phyloP scores from a whole-genome alignment of 2,113 vertebrate genomes.

The Carassius auratus region DNA sequence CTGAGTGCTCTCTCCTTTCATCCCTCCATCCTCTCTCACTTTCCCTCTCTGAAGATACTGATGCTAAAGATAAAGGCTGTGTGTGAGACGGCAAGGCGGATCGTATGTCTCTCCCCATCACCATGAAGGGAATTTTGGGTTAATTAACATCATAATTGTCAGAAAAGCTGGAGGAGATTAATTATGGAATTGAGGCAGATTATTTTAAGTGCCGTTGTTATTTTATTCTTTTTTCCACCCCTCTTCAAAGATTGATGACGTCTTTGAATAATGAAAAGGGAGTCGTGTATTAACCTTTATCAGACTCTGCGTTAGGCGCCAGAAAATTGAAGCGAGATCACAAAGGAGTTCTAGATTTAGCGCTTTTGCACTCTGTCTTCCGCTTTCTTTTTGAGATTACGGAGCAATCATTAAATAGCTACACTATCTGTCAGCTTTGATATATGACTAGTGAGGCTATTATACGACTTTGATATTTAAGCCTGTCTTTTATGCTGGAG shows the following conservation, averaged over 20 bases:
- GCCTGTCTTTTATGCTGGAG: background rate
- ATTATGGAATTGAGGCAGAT: slow-evolving; percentile 76
- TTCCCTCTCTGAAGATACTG: slow-evolving; percentile 35
- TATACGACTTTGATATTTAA: slow-evolving; percentile 43
- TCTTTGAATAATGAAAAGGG: slow-evolving; percentile 55
- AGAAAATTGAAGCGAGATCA: slow-evolving; percentile 61
- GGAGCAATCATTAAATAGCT: slow-evolving; percentile 61
- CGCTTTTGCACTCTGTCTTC: slow-evolving; percentile 17
- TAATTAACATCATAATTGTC: slow-evolving; percentile 77
- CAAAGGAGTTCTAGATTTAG: slow-evolving; percentile 51
- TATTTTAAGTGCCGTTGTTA: slow-evolving; percentile 71
- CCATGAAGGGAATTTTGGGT: slow-evolving; percentile 70
- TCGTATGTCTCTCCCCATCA: slow-evolving; percentile 38
- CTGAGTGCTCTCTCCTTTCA: slow-evolving; percentile 3
- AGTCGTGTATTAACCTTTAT: slow-evolving; percentile 64
- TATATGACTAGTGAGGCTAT: slow-evolving; percentile 50
- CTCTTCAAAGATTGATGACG: slow-evolving; percentile 58
- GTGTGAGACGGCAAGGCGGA: slow-evolving; percentile 34
- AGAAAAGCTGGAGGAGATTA: slow-evolving; percentile 70
- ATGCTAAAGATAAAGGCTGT: slow-evolving; percentile 27
- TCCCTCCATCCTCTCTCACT: slow-evolving; percentile 21
- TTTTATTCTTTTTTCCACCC: slow-evolving; percentile 59
- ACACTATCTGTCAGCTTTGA: slow-evolving; percentile 59
- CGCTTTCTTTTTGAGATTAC: slow-evolving; percentile 57
- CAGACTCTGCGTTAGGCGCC: slow-evolving; percentile 43